phyloP scores from a whole-genome alignment of 2,113 vertebrate genomes.

The Rhipidura dahli region DNA sequence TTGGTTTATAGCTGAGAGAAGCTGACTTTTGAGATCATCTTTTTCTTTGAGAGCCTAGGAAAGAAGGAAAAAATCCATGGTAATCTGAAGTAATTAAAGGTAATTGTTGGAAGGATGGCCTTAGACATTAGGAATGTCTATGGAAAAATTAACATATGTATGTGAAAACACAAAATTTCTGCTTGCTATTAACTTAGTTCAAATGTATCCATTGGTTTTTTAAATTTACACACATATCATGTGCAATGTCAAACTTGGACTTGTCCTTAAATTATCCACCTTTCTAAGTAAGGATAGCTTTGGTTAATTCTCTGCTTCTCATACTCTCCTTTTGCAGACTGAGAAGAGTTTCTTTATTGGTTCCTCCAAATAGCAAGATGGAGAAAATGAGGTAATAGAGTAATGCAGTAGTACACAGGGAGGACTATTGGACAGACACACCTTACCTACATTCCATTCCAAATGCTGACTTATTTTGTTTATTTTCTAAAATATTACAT shows the following conservation, averaged over 20 bases:
- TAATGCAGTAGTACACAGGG: neutral
- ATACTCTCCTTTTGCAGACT: neutral
- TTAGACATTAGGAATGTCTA: neutral
- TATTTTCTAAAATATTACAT: neutral
- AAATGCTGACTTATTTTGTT: neutral
- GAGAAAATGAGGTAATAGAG: neutral
- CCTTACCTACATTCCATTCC: neutral
- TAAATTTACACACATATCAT: neutral
- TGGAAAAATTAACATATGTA: neutral
- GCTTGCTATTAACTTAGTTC: neutral
- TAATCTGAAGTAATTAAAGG: neutral
- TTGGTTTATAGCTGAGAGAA: conserved; percentile 82
- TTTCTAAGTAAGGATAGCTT: neutral
- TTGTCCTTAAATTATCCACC: neutral
- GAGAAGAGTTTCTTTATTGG: neutral
- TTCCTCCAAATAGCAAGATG: neutral
- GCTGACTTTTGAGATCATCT: conserved; percentile 79
- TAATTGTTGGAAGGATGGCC: neutral
- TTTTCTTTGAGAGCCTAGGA: conserved; percentile 82
- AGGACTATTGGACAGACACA: neutral
- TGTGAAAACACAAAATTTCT: neutral
- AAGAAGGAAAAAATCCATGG: neutral
- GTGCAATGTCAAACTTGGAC: neutral
- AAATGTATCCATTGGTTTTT: neutral
- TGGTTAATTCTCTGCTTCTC: neutral